Evolutionary conservation across 2,888 invertebrate species (phyloP).

Genomic region (Tholera decimalis): DNA sequence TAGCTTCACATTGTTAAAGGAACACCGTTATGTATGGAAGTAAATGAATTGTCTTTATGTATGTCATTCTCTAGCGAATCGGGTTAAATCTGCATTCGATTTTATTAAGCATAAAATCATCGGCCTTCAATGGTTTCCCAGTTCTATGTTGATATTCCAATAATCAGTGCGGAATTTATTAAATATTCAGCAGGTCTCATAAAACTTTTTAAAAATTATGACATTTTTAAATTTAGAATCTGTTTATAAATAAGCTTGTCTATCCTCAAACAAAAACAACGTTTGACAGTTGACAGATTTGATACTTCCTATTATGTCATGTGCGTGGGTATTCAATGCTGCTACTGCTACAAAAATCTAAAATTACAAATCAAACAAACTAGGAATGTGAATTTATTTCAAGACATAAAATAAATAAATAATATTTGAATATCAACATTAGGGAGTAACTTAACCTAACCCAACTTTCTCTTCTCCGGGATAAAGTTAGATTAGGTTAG

Average conservation of each 20-base stretch:
- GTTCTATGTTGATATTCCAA: no score
- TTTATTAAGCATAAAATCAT: constrained; percentile 5
- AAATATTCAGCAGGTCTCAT: no score
- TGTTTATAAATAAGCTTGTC: no score
- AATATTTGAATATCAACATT: neutral
- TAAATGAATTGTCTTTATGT: constrained; percentile 28
- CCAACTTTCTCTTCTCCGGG: no score
- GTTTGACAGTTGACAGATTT: neutral
- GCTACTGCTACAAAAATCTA: neutral
- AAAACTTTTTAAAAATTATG: no score
- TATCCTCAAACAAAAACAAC: neutral
- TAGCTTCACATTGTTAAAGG: constrained; percentile 46
- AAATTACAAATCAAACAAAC: constrained; percentile 1
- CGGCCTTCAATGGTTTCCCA: no score
- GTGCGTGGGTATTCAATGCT: neutral
- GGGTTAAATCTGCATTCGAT: constrained; percentile 6
- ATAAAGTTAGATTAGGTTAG: no score
- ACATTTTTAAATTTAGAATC: no score
- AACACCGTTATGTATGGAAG: constrained; percentile 51
- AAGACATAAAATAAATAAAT: neutral
- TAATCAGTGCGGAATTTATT: no score
- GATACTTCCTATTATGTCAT: neutral
- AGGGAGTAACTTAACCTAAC: neutral
- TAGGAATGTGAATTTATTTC: no score
- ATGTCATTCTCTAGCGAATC: constrained; percentile 16